A percentile compares a stretch with the other conserved stretches of the same genome.
phyloP scores from a whole-genome alignment of 2,888 invertebrate species.

The Tetragonula carbonaria region DNA sequence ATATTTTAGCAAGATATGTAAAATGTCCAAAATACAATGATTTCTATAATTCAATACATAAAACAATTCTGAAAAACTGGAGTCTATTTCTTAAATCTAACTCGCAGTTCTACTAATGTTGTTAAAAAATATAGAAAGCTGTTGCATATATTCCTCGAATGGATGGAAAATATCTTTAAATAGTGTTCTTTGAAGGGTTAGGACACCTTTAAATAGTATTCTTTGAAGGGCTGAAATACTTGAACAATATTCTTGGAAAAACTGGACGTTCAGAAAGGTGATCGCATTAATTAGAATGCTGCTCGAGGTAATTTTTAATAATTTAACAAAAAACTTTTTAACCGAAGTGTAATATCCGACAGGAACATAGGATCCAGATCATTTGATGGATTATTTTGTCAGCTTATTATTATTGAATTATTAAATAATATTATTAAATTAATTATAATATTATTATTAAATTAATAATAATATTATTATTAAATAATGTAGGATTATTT shows the following conservation, averaged over 20 bases:
- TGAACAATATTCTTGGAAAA: not conserved
- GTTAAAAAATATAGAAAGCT: not conserved
- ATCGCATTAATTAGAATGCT: not conserved
- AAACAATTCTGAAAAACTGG: no score
- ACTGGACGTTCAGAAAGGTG: not conserved
- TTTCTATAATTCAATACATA: no score
- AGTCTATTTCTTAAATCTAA: no score
- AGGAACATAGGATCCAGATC: not conserved
- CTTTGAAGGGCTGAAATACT: not conserved
- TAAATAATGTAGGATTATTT: no score
- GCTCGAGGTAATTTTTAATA: not conserved
- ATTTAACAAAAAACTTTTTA: not conserved
- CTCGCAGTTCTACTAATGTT: no score
- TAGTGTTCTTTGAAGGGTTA: not conserved
- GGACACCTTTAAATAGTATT: slow-evolving; percentile 10
- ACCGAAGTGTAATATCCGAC: not conserved
- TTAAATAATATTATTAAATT: no score
- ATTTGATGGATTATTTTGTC: no score
- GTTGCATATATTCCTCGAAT: not conserved
- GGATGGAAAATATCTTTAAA: not conserved
- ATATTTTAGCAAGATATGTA: no score
- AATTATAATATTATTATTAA: no score
- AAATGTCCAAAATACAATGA: no score
- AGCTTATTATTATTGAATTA: no score
- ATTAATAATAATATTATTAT: no score